phyloP scores from a whole-genome alignment of 2,797 vertebrate genomes.

The Muscicapa striata region DNA sequence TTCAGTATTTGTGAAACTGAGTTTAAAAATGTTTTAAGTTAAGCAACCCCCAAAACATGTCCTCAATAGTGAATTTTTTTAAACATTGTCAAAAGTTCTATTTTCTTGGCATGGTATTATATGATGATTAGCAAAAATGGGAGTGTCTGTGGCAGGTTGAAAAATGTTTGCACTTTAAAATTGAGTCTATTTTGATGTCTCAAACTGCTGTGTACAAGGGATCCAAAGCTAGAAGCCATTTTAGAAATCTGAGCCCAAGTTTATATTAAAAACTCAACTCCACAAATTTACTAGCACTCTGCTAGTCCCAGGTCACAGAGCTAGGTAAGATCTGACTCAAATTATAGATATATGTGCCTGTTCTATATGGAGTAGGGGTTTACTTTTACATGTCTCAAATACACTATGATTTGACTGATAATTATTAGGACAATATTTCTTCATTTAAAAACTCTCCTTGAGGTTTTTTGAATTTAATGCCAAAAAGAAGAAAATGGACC shows the following conservation, averaged over 20 bases:
- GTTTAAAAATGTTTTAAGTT: not conserved
- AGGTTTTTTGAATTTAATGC: not conserved
- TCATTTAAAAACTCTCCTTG: not conserved
- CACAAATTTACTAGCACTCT: not conserved
- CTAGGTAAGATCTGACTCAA: not conserved
- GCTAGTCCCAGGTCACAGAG: not conserved
- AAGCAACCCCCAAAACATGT: not conserved
- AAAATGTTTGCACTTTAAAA: not conserved
- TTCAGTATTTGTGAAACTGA: not conserved
- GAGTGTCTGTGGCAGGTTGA: not conserved
- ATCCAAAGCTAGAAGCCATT: not conserved
- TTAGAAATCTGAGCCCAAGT: not conserved
- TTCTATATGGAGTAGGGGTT: not conserved
- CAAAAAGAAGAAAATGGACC: not conserved
- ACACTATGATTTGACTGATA: not conserved
- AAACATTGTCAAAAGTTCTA: not conserved
- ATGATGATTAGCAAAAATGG: not conserved
- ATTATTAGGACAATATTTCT: not conserved
- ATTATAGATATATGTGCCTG: not conserved
- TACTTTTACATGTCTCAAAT: not conserved
- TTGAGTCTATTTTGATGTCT: not conserved
- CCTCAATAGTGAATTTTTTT: not conserved
- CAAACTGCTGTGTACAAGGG: not conserved
- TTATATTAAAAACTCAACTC: not conserved
- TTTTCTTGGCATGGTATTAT: not conserved